Evolutionary conservation across 2,888 invertebrate genomes (phyloP).

Genomic region (Lasioglossum lativentre): DNA sequence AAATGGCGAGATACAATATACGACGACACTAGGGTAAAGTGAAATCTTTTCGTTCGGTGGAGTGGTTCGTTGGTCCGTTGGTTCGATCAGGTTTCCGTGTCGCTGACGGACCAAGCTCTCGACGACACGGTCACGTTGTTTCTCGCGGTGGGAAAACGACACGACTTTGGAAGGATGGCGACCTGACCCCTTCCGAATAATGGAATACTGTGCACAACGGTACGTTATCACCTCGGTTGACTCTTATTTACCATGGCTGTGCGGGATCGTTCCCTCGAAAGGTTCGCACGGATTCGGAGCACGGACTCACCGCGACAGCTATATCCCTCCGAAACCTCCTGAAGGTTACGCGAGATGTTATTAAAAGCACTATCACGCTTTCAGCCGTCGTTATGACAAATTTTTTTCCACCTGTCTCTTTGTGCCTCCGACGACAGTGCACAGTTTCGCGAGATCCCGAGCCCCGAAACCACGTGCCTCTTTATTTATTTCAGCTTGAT

Average conservation of each 20-base stretch:
- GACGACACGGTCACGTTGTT: slow-evolving; percentile 56
- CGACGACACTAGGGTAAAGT: slow-evolving; percentile 70
- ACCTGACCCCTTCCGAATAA: slow-evolving; percentile 81
- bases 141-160: slow-evolving; percentile 68
- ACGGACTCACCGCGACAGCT: slow-evolving; percentile 32
- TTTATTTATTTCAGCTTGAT: slow-evolving; percentile 34
- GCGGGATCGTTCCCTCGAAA: slow-evolving; percentile 33
- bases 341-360: slow-evolving; percentile 60
- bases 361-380: slow-evolving; percentile 50
- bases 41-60: slow-evolving; percentile 64
- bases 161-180: slow-evolving; percentile 78
- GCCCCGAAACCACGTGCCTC: slow-evolving; percentile 46
- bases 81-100: slow-evolving; percentile 47
- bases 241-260: slow-evolving; percentile 38
- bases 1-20: slow-evolving; percentile 77
- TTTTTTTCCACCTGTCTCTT: slow-evolving; percentile 59
- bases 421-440: slow-evolving; percentile 44
- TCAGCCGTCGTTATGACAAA: slow-evolving; percentile 52
- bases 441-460: slow-evolving; percentile 16
- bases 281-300: slow-evolving; percentile 14
- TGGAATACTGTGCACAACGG: slow-evolving; percentile 81
- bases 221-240: slow-evolving; percentile 66
- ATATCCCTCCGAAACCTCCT: slow-evolving; percentile 15
- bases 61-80: slow-evolving; percentile 63
- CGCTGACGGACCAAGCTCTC: slow-evolving; percentile 53